Base-by-base conservation (phyloP, 2,888 invertebrate species). In the Agrypnus murinus region DNA sequence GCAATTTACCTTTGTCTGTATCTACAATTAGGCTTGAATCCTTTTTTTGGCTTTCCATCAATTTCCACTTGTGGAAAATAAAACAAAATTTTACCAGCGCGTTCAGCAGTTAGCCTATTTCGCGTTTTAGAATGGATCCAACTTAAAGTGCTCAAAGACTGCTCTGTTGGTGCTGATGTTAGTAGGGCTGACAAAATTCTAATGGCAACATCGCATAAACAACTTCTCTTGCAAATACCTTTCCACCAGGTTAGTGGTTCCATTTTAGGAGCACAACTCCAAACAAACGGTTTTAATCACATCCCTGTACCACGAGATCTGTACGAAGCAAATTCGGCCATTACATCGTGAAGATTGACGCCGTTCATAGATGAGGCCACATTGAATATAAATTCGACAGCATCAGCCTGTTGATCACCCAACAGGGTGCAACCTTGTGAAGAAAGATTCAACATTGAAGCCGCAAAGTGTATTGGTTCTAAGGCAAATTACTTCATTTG, bases 101-200 rank as follows among this genome's bases (percentile, higher is more conserved):
- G n/a, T n/a, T n/a, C n/a, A n/a, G n/a, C n/a, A n/a, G n/a, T n/a
- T n/a, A n/a, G n/a, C n/a, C n/a, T n/a, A n/a, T n/a, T n/a, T n/a
- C n/a, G n/a, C n/a, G n/a, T n/a, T n/a, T n/a, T n/a, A n/a, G n/a
- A n/a, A n/a, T n/a, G n/a, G n/a, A n/a, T n/a, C n/a, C n/a, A n/a
- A n/a, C n/a, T n/a, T n/a, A n/a, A n/a, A n/a, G 43, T 43, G n/a
- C 43, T 43, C 3, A 43, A 43, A 4, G 43, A 8, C 14, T n/a
- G 43, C 10, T 43, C 43, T 43, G 43, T 43, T 43, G 10, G 7
- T 8, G 43, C 43, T n/a, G 43, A 43, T n/a, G 43, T n/a, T 8
- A 43, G 7, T 43, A n/a, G 43, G 5, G 43, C 43, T n/a, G 43
- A n/a, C 14, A 43, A 43, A n/a, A 32, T 43, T 43, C 43, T 6